Base-by-base conservation (phyloP, 2,113 vertebrate species). In the Anguilla japonica region DNA sequence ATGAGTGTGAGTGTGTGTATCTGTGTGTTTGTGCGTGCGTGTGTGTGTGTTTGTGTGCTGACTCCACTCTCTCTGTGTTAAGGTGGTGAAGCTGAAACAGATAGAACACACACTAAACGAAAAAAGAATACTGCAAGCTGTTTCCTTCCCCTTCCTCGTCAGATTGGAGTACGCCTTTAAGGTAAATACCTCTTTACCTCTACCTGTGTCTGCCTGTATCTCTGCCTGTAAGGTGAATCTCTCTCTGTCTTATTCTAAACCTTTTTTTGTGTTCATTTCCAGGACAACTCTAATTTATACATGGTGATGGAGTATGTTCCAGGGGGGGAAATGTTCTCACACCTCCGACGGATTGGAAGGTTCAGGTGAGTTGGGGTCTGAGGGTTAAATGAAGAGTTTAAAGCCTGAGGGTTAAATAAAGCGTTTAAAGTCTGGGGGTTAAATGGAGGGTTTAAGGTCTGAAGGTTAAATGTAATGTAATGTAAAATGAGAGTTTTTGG, bases 261-360 rank as follows among this genome's bases (percentile, higher is more conserved):
- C 34, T 20, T 8, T 85, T 82, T 86, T 26, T 2, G 11, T 82
- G 26, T 92, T 88, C 20, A 79, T n/a, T 57, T 86, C 84, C 91
- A 99, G 98, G 98, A 99, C 94, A 99, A 99, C 95, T 99, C 98
- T 93, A 99, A 99, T 95, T 97, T 99, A 96, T 99, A 99, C 94
- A 99, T 99, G 98, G 96, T 99, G 95, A 99, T 99, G 98, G 98
- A 99, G 94, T 99, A 99, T 89, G 97, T 99, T 90, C 98, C 98
- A 86, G 98, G 98, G 67, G 98, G 98, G 90, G 98, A 99, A 95
- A 99, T 99, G 98, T 99, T 99, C 93, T 99, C 98, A 92, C 98
- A 99, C 94, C 95, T 99, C 94, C 97, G 98, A 97, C 96, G 98
- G 96, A 99, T 99, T 29, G 98, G 98, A 93, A 97, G 98, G 94